Evolutionary conservation across 1,140 invertebrate genomes (phyloP), one percentile per base, ranked within the genome.

Genomic region (Ylistrum balloti): DNA sequence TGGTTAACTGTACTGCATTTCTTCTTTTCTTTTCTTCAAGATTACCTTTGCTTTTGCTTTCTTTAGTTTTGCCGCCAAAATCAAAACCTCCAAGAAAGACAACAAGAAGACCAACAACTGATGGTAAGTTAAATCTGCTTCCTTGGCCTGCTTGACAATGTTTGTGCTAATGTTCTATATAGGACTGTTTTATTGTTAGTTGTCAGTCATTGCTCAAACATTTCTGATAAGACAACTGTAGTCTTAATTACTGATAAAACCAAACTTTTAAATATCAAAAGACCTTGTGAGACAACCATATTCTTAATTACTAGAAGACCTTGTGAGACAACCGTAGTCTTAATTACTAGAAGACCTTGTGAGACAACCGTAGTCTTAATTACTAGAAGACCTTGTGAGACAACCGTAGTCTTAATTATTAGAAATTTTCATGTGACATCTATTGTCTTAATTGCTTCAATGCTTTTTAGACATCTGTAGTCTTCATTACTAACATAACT

Each of bases 41-140:
- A 56, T 74, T 74, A 74, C 56, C 28, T 56, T 74, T 74, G 56
- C 56, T 74, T 74, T 74, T 74, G 56, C 56, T 74, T 74, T 74
- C 5, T 74, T 74, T 74, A 74, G 56, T 74, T 74, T 74, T 74
- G 56, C 56, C 56, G 56, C 28, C 56, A 74, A 74, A 74, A 74
- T n/a, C 56, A 28, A 74, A 74, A 74, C 56, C 56, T 28, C 1
- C 56, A n/a, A 74, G 56, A 74, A 74, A 74, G 28, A 74, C 56
- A 74, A 74, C 56, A n/a, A 28, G 56, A 74, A n/a, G n/a, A 28
- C 56, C 56, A 74, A 74, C 56, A 0, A 74, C 56, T 74, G 56
- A 74, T 74, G 56, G 56, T 74, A 74, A 74, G 56, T 74, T 74
- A 1, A 28, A 74, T 74, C n/a, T 74, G 56, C 56, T 7, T 74